Conservation (phyloP, 2,113 vertebrate genomes). For the Mesoclemmys tuberculata region DNA sequence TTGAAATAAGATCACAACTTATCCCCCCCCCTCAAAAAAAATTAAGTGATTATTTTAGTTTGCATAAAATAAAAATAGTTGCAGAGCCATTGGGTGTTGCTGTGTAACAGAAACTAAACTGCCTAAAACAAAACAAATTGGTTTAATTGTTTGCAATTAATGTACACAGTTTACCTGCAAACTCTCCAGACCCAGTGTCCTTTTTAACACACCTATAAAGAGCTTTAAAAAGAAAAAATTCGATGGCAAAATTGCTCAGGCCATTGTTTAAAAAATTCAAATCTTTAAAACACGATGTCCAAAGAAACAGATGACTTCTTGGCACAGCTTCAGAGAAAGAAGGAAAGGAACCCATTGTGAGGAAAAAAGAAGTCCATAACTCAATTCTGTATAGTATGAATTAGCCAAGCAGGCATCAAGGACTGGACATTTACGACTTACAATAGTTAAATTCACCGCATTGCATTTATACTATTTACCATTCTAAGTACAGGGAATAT, state of each 20-base stretch:
- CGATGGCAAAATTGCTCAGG: background rate
- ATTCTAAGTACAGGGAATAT: background rate
- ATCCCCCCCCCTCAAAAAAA: background rate
- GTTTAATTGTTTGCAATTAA: background rate
- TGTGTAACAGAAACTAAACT: background rate
- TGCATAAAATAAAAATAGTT: background rate
- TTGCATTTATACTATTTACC: background rate
- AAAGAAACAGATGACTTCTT: background rate
- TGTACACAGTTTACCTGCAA: background rate
- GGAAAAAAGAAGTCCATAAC: background rate
- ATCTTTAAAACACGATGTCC: background rate
- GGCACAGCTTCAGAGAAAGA: background rate
- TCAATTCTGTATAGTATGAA: background rate
- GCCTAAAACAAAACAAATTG: background rate
- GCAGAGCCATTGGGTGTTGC: background rate
- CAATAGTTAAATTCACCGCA: background rate
- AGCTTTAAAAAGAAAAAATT: background rate
- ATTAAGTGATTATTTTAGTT: background rate
- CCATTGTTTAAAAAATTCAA: background rate
- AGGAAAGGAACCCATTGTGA: background rate
- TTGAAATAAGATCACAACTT: background rate
- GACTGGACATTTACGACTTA: accelerated
- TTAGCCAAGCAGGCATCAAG: background rate
- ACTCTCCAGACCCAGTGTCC: background rate
- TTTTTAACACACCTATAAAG: background rate